Percentiles rank a stretch among this genome's conserved stretches.
Evolutionary conservation across 2,888 invertebrate species (phyloP).

Genomic region (Drosophila leonis): DNA sequence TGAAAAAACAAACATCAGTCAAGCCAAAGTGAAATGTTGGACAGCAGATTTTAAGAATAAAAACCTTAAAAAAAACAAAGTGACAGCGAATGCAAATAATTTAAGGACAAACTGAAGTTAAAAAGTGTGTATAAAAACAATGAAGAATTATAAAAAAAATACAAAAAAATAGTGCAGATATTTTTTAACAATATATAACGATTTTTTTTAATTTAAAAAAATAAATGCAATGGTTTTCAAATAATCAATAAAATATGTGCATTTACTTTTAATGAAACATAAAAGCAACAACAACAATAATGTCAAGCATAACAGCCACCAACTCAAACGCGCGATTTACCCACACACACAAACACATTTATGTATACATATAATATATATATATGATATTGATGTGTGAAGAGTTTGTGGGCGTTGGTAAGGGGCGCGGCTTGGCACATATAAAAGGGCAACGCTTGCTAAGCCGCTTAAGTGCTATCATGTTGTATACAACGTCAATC

Average conservation of each 20-base stretch:
- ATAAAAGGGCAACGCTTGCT: slow-evolving; percentile 43
- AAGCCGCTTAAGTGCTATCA: slow-evolving; percentile 79
- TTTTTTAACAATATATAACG: no score
- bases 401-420: neutral
- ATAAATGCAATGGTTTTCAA: neutral
- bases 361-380: neutral
- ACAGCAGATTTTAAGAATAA: no score
- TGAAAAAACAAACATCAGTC: no score
- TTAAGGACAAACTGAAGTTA: neutral
- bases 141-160: neutral
- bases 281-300: slow-evolving; percentile 5
- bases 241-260: slow-evolving; percentile 38
- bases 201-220: no score
- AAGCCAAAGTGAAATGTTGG: no score
- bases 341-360: neutral
- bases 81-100: no score
- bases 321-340: slow-evolving; percentile 32
- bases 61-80: no score
- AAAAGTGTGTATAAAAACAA: neutral
- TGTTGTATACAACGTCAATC: slow-evolving; percentile 61
- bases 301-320: neutral
- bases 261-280: neutral
- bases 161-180: no score
- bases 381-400: slow-evolving; percentile 2
- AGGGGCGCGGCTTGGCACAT: neutral